These are phyloP conservation scores for Phainopepla nitens DNA, from an alignment of 2,113 vertebrate species.

Conservation along the genomic window DNA sequence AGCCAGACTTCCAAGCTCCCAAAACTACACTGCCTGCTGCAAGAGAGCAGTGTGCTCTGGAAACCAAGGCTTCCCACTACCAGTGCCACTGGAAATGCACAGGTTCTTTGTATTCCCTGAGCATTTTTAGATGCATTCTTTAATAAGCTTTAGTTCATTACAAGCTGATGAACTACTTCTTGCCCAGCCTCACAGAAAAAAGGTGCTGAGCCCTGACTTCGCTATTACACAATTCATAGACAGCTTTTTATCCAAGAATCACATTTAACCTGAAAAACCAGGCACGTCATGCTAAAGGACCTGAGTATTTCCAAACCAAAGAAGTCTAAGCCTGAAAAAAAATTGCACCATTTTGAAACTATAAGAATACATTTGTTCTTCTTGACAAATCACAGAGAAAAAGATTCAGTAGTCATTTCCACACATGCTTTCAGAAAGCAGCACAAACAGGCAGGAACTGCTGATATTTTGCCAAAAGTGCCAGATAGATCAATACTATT, in stretches of 20 bases:
- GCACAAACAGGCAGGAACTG: neutral
- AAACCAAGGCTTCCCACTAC: neutral
- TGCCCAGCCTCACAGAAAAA: neutral
- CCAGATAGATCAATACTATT: neutral
- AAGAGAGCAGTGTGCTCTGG: neutral
- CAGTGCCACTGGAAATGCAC: neutral
- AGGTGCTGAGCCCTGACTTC: neutral
- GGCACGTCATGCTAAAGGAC: neutral
- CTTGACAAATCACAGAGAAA: neutral
- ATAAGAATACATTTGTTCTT: neutral
- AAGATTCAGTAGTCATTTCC: neutral
- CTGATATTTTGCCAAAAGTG: conserved; percentile 25
- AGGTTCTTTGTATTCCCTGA: neutral
- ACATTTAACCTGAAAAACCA: conserved; percentile 39
- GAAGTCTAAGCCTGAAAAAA: neutral
- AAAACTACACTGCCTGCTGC: neutral
- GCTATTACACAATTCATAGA: neutral
- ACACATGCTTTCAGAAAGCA: conserved; percentile 3
- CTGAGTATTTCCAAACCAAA: neutral
- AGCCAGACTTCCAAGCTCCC: neutral
- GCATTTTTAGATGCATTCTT: neutral
- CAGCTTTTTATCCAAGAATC: conserved; percentile 17
- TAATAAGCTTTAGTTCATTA: neutral
- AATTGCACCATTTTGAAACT: neutral
- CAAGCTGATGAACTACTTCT: neutral